These are phyloP conservation scores for Sarcophaga subvicina DNA, from an alignment of 2,888 invertebrate genomes.

Conservation along the genomic window DNA sequence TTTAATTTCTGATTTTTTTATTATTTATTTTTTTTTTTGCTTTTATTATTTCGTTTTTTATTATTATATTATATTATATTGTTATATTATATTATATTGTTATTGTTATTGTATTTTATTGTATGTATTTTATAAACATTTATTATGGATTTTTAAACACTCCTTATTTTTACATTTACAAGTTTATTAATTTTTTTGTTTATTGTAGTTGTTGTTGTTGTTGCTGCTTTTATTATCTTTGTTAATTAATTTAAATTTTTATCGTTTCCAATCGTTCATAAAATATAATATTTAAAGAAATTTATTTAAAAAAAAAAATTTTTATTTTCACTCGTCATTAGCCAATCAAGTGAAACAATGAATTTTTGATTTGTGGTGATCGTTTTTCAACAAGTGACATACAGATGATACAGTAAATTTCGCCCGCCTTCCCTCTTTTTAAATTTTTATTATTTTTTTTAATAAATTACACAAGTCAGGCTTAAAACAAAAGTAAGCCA, in stretches of 20 bases:
- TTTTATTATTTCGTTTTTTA: too few relatives aligned
- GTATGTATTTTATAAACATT: too few relatives aligned
- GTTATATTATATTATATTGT: too few relatives aligned
- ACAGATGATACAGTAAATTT: too few relatives aligned
- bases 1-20: background rate
- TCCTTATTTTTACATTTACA: background rate
- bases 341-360: slow-evolving; percentile 7
- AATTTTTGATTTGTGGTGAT: slow-evolving; percentile 18
- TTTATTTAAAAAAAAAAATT: too few relatives aligned
- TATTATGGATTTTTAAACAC: background rate
- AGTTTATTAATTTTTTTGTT: slow-evolving; percentile 3
- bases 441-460: too few relatives aligned
- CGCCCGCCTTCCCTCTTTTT: too few relatives aligned
- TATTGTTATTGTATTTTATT: too few relatives aligned
- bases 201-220: background rate
- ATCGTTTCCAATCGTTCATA: slow-evolving; percentile 27
- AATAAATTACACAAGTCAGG: background rate
- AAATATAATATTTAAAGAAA: slow-evolving; percentile 9
- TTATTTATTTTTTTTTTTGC: background rate
- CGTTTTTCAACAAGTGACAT: too few relatives aligned
- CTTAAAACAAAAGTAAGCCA: too few relatives aligned
- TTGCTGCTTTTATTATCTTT: background rate
- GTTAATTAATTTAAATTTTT: slow-evolving; percentile 23
- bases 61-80: too few relatives aligned
- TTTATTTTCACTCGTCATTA: slow-evolving; percentile 33